phyloP scores from a whole-genome alignment of 2,113 vertebrate species.

The Salvelinus alpinus region DNA sequence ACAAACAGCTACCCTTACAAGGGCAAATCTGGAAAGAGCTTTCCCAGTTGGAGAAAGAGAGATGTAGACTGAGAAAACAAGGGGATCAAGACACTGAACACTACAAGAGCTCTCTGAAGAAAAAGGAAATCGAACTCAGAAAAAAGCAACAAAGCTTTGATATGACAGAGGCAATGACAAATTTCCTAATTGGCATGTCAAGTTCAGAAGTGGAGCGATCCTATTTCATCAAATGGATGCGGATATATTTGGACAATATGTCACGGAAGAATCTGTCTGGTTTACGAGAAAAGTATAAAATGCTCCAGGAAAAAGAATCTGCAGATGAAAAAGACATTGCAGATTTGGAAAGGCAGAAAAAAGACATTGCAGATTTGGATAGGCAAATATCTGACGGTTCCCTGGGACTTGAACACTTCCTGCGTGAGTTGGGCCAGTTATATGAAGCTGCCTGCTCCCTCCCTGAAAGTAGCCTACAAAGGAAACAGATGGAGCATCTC shows the following conservation, averaged over 20 bases:
- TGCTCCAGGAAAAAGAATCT: background rate
- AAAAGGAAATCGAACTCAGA: slow-evolving; percentile 16
- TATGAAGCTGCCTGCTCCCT: no score
- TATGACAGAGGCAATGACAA: slow-evolving; percentile 3
- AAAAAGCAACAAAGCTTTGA: slow-evolving; percentile 15
- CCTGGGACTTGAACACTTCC: slow-evolving; percentile 54
- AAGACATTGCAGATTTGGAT: background rate
- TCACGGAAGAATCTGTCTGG: slow-evolving; percentile 23
- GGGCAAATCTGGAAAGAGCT: slow-evolving; percentile 44
- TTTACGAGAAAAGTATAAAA: slow-evolving; percentile 28
- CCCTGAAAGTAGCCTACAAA: no score
- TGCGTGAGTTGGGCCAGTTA: slow-evolving; percentile 12
- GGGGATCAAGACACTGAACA: slow-evolving; percentile 14
- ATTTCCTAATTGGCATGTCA: slow-evolving; percentile 26
- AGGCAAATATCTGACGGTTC: slow-evolving; percentile 39
- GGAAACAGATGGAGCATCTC: no score
- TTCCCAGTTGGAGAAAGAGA: slow-evolving; percentile 51
- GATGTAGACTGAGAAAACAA: slow-evolving; percentile 35
- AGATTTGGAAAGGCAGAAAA: background rate
- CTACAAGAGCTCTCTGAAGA: slow-evolving; percentile 35
- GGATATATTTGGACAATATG: slow-evolving; percentile 27
- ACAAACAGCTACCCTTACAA: slow-evolving; percentile 35
- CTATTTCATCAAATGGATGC: slow-evolving; percentile 38
- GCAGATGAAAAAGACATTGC: slow-evolving; percentile 5
- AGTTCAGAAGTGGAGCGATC: slow-evolving; percentile 13